Conservation (phyloP, 2,113 vertebrate species). For the Grallaria varia region DNA sequence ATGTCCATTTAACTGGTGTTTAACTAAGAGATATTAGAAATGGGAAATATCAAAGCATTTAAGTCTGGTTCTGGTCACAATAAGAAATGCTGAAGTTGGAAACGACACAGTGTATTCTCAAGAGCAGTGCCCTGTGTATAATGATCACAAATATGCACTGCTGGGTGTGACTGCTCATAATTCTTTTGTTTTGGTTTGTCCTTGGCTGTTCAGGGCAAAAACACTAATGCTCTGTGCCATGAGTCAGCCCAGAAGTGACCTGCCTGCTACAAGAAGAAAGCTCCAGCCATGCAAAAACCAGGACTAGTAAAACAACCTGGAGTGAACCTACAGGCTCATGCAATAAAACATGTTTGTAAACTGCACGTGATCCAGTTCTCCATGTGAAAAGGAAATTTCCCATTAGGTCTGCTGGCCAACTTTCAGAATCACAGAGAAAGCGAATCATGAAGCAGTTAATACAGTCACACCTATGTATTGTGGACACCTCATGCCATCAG, state of each 20-base stretch:
- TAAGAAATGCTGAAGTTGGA: not conserved
- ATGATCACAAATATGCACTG: not conserved
- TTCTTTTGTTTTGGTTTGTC: not conserved
- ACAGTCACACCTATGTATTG: not conserved
- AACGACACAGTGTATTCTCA: not conserved
- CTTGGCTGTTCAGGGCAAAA: not conserved
- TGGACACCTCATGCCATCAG: not conserved
- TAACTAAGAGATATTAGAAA: not conserved
- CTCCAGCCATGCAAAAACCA: not conserved
- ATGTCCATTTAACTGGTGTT: not conserved
- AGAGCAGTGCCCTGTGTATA: not conserved
- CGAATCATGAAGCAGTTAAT: not conserved
- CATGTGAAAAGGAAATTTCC: not conserved
- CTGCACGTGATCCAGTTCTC: not conserved
- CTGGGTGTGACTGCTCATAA: not conserved
- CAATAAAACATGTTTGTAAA: not conserved
- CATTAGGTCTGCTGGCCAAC: not conserved
- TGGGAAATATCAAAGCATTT: not conserved
- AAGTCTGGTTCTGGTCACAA: not conserved
- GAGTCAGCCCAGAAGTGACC: not conserved
- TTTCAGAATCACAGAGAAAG: not conserved
- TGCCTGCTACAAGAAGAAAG: not conserved
- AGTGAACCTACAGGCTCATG: not conserved
- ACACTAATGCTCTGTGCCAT: not conserved
- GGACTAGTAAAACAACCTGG: not conserved